Base-by-base conservation (phyloP, 1,140 invertebrate genomes). In the Tetramorium parvispinum region DNA sequence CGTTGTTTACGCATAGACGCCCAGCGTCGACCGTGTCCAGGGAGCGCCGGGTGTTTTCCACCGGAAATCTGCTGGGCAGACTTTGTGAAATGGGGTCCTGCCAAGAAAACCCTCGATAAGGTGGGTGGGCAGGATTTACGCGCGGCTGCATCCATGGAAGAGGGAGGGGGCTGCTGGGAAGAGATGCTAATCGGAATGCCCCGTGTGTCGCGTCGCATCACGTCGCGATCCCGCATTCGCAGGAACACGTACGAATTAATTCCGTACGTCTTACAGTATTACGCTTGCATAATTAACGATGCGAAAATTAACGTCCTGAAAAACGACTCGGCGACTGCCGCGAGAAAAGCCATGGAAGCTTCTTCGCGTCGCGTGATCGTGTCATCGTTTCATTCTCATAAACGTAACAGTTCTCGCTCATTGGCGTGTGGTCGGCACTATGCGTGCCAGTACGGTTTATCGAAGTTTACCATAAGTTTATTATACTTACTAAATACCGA, bases 11-110 rank as follows among this genome's bases (percentile, higher is more conserved):
- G 79, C 78, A 4, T n/a, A 59, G 24, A 43, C 32, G 51, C 6
- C 10, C 10, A 81, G 32, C 78, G 21, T 24, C 46, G 61, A 68
- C 4, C 46, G 21, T 21, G 46, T 7, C 32, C 32, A 27, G 75
- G 75, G 24, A n/a, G 40, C n/a, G 76, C 6, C 78, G 66, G 66
- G 51, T 73, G 68, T 83, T 83, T 70, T 73, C 53, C 79, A 73
- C 43, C 63, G 78, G 78, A 81, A 70, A 70, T 81, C 37, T 73
- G 66, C 27, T 32, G 40, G 79, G 71, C 37, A 59, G 24, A 71
- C 78, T 59, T 57, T 32, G 66, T 32, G 40, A 82, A 57, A 53
- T 16, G 16, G 51, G 32, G 49, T 8, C 18, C 43, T 11, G 59
- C 21, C 21, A 32, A 21, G 37, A 49, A 55, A 55, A 51, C n/a